Percentiles rank a stretch among this genome's conserved stretches.
Conservation (phyloP, 2,888 invertebrate genomes). For the Chymomyza amoena region DNA sequence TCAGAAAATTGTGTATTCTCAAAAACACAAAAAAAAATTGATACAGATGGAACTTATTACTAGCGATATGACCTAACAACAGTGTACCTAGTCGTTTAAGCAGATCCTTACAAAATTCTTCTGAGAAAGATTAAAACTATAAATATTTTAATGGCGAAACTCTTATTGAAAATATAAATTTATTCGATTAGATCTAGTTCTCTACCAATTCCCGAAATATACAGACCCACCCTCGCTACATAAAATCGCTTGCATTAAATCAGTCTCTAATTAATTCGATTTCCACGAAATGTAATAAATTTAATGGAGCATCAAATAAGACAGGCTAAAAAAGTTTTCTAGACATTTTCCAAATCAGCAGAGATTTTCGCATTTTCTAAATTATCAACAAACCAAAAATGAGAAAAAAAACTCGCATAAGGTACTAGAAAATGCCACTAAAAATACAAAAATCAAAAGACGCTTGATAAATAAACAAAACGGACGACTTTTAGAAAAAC, state of each 20-base stretch:
- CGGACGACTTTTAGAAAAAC: slow-evolving; percentile 21
- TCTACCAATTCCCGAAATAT: too few relatives aligned
- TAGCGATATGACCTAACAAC: too few relatives aligned
- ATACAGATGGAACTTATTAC: too few relatives aligned
- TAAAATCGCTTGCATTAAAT: background rate
- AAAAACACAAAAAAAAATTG: too few relatives aligned
- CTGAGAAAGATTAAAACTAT: too few relatives aligned
- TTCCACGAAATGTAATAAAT: background rate
- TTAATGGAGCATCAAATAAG: background rate
- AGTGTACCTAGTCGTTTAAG: too few relatives aligned
- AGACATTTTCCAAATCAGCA: background rate
- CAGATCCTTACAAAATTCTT: too few relatives aligned
- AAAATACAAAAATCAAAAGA: slow-evolving; percentile 17
- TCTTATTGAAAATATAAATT: too few relatives aligned
- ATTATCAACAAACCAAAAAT: slow-evolving; percentile 2
- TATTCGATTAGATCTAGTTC: too few relatives aligned
- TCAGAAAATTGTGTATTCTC: too few relatives aligned
- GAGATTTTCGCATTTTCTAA: background rate
- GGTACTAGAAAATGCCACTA: slow-evolving; percentile 6
- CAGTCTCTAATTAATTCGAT: background rate
- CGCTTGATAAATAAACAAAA: slow-evolving; percentile 36
- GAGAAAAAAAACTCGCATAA: slow-evolving; percentile 3
- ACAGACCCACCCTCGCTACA: too few relatives aligned
- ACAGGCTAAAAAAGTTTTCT: background rate
- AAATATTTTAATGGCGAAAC: too few relatives aligned